Conservation (phyloP, 2,113 vertebrate species). For the Notechis scutatus region DNA sequence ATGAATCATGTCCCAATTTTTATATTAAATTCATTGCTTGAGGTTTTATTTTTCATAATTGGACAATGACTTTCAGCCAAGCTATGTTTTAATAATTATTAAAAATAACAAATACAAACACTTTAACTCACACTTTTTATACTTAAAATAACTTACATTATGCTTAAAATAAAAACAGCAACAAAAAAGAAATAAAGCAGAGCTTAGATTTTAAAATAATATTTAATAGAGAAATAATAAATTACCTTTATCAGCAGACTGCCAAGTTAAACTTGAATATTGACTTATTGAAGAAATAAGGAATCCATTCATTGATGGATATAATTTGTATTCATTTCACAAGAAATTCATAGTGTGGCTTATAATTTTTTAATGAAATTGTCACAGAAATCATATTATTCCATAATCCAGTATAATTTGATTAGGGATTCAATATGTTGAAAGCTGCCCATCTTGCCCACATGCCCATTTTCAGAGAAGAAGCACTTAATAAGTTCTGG, state of each 20-base stretch:
- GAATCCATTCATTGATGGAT: background rate
- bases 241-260: background rate
- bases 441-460: background rate
- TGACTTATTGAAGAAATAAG: background rate
- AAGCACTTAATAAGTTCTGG: background rate
- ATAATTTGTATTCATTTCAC: background rate
- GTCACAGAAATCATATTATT: background rate
- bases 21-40: background rate
- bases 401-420: background rate
- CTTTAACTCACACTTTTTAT: background rate
- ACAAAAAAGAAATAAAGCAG: background rate
- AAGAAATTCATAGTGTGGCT: background rate
- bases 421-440: background rate
- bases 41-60: background rate
- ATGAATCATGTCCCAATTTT: background rate
- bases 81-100: background rate
- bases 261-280: background rate
- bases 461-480: background rate
- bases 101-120: background rate
- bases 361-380: background rate
- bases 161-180: background rate
- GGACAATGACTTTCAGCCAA: background rate
- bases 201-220: background rate
- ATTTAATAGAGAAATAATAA: background rate
- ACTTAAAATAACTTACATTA: background rate